Base-by-base conservation (phyloP, 2,888 invertebrate species). In the Eubasilissa splendida region DNA sequence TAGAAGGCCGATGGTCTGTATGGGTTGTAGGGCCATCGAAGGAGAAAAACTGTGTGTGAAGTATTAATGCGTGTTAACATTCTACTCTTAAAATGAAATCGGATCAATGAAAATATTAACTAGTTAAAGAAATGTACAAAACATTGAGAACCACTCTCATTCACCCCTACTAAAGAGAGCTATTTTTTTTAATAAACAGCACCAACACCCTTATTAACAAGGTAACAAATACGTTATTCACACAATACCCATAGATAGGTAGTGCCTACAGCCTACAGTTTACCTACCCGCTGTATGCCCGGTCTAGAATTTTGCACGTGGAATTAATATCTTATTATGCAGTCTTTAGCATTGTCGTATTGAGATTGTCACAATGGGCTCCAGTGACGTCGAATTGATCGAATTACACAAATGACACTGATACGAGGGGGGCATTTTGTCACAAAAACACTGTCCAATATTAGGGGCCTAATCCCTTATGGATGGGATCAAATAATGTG, bases 401-500 rank as follows among this genome's bases (percentile, higher is more conserved):
- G 77, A 80, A 81, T 83, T 83, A 81, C 83, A 79, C 59, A 83
- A 81, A 81, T 83, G 83, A 83, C 81, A 83, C 66, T 53, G 79
- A 83, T 83, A 83, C 71, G 58, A 56, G 68, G 52, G 68, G 59
- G 52, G 59, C 31, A 77, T 22, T 66, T 53, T 75, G 68, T 76
- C 52, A 31, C 59, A 59, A 79, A 42, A 76, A 66, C 59, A 52
- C 56, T 68, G 58, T 79, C 33, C 60, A 59, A 59, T 68, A 56
- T 65, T 68, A 31, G 42, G 54, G 56, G 53, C 60, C 74, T 74
- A 9, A 58, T 74, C 59, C 10, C 0, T 11, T 22, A 11, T 71
- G 71, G 54, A 71, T 56, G 31, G 56, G 54, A 63, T 63, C 63
- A 63, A 63, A 63, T 31, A 63, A 7, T 63, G 22, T 63, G 63